Evolutionary conservation across 53 echinoderm and acorn worm genomes (phyloP).

Genomic region (Echinarachnius parma): DNA sequence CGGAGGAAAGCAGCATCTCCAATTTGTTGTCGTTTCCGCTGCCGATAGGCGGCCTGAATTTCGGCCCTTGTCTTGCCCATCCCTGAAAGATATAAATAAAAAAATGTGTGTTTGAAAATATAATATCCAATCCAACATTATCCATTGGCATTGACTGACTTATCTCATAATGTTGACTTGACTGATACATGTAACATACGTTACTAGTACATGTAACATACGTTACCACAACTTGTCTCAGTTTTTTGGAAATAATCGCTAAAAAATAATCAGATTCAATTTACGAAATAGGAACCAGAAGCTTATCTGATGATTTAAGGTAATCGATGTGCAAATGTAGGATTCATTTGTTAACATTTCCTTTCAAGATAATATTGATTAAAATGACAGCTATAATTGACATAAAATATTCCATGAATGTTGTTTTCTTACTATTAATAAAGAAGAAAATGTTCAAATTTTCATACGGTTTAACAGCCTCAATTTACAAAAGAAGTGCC

Average conservation of each 20-base stretch:
- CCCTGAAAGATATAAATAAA: background rate
- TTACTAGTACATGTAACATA: constrained; percentile 3
- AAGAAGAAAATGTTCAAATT: no score
- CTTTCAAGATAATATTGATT: background rate
- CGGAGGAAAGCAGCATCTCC: constrained; percentile 37
- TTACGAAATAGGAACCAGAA: background rate
- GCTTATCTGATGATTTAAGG: background rate
- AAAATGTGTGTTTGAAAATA: background rate
- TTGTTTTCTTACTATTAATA: no score
- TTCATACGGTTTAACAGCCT: background rate
- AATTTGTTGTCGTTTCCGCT: constrained; percentile 33
- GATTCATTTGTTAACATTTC: background rate
- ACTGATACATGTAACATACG: constrained; percentile 4
- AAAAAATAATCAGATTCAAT: background rate
- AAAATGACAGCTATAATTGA: background rate
- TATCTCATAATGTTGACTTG: background rate
- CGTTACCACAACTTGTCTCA: constrained; percentile 9
- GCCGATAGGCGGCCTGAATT: constrained; percentile 44
- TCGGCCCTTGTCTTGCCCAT: constrained; percentile 29
- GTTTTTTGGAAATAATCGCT: background rate
- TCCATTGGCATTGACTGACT: background rate
- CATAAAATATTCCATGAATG: background rate
- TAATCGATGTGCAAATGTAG: background rate
- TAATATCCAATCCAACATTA: background rate
- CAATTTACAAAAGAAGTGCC: background rate